These are phyloP conservation scores for Astyanax mexicanus DNA, from an alignment of 2,797 vertebrate genomes.

Conservation along the genomic window DNA sequence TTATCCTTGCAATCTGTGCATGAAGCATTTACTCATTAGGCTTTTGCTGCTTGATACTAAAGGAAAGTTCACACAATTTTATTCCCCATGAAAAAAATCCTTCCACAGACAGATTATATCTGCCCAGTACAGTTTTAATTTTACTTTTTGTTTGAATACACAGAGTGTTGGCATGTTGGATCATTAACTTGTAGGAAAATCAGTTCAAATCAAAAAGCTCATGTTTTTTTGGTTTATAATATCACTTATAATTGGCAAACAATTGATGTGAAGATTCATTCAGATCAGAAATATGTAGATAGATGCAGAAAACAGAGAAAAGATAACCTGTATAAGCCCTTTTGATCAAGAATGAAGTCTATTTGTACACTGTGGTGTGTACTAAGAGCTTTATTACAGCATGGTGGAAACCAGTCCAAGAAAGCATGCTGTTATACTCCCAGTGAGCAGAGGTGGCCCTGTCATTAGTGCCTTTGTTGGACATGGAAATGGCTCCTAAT, in stretches of 20 bases:
- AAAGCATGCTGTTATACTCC: slow-evolving; percentile 47
- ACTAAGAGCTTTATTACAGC: slow-evolving; percentile 24
- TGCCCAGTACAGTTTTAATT: no score
- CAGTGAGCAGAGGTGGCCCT: slow-evolving; percentile 51
- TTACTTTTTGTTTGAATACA: no score
- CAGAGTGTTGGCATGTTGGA: no score
- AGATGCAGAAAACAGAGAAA: not conserved
- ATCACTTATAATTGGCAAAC: not conserved
- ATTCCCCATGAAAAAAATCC: no score
- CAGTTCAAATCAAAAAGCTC: no score
- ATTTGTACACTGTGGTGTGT: not conserved
- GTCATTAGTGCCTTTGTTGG: slow-evolving; percentile 55
- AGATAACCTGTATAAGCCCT: not conserved
- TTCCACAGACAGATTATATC: no score
- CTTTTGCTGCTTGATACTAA: no score
- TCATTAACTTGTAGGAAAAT: no score
- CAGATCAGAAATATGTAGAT: not conserved
- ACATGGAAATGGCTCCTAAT: slow-evolving; percentile 57
- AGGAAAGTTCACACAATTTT: no score
- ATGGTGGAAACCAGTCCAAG: slow-evolving; percentile 30
- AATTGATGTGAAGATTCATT: not conserved
- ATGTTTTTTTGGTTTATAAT: not conserved
- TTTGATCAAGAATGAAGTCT: not conserved
- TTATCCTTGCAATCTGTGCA: no score
- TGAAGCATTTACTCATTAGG: no score